Percentiles rank a stretch among this genome's conserved stretches.
phyloP scores from a whole-genome alignment of 2,113 vertebrate genomes.

The Cyrtonyx montezumae region DNA sequence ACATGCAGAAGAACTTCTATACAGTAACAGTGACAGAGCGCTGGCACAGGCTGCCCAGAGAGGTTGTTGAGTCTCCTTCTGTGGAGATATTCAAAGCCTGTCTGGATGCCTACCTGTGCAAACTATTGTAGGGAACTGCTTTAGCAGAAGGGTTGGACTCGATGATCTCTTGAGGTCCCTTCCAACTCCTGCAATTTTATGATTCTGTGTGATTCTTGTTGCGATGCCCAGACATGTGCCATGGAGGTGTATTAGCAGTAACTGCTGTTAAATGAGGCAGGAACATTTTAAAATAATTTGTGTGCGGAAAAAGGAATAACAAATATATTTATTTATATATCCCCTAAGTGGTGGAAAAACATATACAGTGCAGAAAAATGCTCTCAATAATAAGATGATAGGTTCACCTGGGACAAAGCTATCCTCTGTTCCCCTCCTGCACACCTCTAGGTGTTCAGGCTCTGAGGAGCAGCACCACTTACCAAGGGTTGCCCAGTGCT shows the following conservation, averaged over 20 bases:
- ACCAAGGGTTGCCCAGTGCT: not conserved
- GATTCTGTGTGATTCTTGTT: too few species aligned
- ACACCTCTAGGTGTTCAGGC: not conserved
- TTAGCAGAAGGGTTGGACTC: too few species aligned
- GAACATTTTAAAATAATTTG: slow-evolving; percentile 1
- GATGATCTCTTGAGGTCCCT: too few species aligned
- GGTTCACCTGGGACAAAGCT: not conserved
- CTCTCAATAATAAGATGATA: not conserved
- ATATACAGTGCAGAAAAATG: not conserved
- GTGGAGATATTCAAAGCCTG: too few species aligned
- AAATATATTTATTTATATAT: not conserved
- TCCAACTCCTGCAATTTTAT: too few species aligned
- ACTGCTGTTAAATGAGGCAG: slow-evolving; percentile 27
- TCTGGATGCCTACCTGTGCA: too few species aligned
- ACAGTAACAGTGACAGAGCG: too few species aligned
- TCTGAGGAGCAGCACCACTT: not conserved
- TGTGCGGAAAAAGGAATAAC: not conserved
- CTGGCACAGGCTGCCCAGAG: too few species aligned
- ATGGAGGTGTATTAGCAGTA: not conserved
- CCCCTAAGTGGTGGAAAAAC: not conserved
- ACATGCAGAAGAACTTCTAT: too few species aligned
- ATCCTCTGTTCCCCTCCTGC: not conserved
- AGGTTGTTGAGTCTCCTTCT: too few species aligned
- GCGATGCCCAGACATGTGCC: not conserved
- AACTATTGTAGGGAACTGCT: too few species aligned